Percentiles rank a stretch among this genome's conserved stretches.
These are phyloP conservation scores for Eulacestoma nigropectus DNA, from an alignment of 2,113 vertebrate species.

Conservation along the genomic window DNA sequence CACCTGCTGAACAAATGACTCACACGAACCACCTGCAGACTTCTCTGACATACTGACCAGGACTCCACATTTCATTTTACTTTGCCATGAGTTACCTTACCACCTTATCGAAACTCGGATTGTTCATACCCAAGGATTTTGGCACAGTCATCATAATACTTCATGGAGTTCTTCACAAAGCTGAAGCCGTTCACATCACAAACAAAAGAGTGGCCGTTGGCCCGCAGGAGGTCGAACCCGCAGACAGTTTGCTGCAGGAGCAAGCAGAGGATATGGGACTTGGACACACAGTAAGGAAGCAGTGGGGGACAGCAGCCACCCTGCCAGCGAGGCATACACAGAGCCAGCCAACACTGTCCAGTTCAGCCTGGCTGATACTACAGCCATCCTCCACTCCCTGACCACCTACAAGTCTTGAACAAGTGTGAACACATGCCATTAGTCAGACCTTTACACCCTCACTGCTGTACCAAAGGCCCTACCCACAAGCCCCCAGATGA, in stretches of 20 bases:
- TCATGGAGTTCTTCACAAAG: constrained; percentile 99
- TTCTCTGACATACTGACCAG: not conserved
- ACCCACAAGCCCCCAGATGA: not conserved
- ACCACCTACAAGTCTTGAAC: too few relatives aligned
- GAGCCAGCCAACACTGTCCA: not conserved
- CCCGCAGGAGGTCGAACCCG: constrained; percentile 94
- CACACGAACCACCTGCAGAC: not conserved
- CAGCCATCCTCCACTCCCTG: not conserved
- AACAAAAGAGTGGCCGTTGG: constrained; percentile 95
- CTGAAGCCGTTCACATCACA: constrained; percentile 98
- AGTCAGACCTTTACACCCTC: not conserved
- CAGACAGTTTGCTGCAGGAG: constrained; percentile 92
- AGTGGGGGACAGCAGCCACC: not conserved
- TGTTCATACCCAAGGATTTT: constrained; percentile 91
- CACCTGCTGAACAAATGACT: not conserved
- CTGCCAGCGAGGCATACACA: not conserved
- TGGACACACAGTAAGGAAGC: not conserved
- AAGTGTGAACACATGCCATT: not conserved
- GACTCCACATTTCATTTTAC: not conserved
- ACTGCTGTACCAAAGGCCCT: not conserved
- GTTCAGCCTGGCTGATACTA: not conserved
- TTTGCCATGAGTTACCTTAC: not conserved
- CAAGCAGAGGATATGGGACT: not conserved
- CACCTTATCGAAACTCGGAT: not conserved
- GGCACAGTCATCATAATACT: constrained; percentile 98